Conservation (phyloP, 2,888 invertebrate genomes). For the Eupithecia pulchellata region DNA sequence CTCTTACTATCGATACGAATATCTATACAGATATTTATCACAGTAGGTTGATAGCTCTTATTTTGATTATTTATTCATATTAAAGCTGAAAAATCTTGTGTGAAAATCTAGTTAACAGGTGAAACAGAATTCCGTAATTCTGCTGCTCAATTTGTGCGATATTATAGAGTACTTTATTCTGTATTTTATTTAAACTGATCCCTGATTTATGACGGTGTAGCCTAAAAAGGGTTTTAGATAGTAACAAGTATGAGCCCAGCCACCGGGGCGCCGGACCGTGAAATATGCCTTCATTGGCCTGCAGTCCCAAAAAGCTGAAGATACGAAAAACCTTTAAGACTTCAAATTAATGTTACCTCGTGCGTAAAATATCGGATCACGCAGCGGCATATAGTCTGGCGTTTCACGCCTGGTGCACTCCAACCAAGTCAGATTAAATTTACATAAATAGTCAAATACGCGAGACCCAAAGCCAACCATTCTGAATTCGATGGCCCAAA, state of each 20-base stretch:
- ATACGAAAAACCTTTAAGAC: conserved; percentile 47
- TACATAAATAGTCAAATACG: conserved; percentile 79
- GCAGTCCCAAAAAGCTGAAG: conserved; percentile 37
- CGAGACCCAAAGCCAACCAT: conserved; percentile 74
- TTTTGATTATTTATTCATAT: not conserved
- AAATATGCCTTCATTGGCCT: conserved; percentile 41
- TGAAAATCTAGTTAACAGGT: no score
- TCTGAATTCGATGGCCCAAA: conserved; percentile 77
- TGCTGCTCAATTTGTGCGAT: not conserved
- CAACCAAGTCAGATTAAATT: conserved; percentile 72
- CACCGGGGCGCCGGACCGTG: conserved; percentile 37
- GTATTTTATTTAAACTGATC: not conserved
- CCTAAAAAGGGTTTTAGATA: conserved; percentile 22
- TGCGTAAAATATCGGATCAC: conserved; percentile 62
- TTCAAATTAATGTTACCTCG: conserved; percentile 54
- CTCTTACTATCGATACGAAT: not conserved
- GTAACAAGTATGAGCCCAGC: conserved; percentile 24
- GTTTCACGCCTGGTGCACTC: conserved; percentile 53
- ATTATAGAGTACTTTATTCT: not conserved
- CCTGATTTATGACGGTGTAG: conserved; percentile 16
- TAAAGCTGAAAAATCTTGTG: no score
- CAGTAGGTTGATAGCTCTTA: not conserved
- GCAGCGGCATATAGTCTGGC: conserved; percentile 42
- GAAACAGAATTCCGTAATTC: not conserved
- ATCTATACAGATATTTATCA: not conserved